Evolutionary conservation across 2,888 invertebrate genomes (phyloP), one percentile per base, ranked within the genome.

Genomic region (Nipponacmea schrenckii): DNA sequence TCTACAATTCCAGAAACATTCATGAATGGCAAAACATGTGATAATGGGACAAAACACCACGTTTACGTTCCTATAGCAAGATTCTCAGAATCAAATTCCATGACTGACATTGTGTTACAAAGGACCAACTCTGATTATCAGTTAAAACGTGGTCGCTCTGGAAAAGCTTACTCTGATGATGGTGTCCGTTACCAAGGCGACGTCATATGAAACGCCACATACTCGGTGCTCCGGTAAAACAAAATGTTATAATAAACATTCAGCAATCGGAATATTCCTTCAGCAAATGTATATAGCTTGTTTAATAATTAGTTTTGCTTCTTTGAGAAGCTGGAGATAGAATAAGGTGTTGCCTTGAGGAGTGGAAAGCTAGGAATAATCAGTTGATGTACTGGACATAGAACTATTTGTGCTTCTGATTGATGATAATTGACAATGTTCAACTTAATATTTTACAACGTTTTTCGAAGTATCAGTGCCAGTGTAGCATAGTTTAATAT

Each of bases 141-240:
- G 27, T 76, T 81, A 31, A 73, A 73, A 3, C 70, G 83, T 14
- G 74, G 77, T 15, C 75, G 77, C 56, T 81, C 82, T 14, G 74
- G 78, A 39, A 82, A 81, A 67, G 83, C 83, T 1, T 79, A 80
- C 62, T 83, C 84, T 10, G 85, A 85, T 63, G 83, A 85, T 65
- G 83, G 84, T 0, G 85, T 84, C 7, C 79, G 68, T 64, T 84
- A 84, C 72, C 71, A 79, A 14, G 80, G 80, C 15, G 83, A 82
- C 63, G 76, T 80, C 64, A 73, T 82, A 72, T 82, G 72, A 74
- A 20, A 26, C 15, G 31, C 10, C 48, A 24, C 8, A 45, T n/a
- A 20, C 14, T 12, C 27, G 12, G n/a, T 48, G 64, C 15, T 20
- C 31, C 5, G 17, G 10, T 63, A 14, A 62, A 17, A 20, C n/a